These are phyloP conservation scores for Conger conger DNA, from an alignment of 2,113 vertebrate genomes.

Conservation along the genomic window DNA sequence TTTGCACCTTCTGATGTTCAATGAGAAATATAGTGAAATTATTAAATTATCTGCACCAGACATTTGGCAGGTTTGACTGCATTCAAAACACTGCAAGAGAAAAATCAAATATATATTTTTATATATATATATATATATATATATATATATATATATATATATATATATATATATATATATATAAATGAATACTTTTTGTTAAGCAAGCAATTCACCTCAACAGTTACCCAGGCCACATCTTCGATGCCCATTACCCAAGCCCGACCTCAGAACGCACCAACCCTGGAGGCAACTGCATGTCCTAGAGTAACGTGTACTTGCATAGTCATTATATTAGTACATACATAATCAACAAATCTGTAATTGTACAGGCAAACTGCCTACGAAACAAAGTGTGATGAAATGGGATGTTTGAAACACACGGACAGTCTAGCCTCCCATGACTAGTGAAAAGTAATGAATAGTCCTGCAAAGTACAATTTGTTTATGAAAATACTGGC, in stretches of 20 bases:
- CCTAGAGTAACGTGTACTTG: background rate
- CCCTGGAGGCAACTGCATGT: background rate
- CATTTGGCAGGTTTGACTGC: background rate
- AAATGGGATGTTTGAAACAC: conserved; percentile 6
- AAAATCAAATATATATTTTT: no score
- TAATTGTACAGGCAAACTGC: background rate
- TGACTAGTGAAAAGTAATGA: background rate
- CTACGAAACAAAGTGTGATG: background rate
- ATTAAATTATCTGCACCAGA: background rate
- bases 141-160: no score
- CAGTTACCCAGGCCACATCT: background rate
- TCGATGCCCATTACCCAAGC: background rate
- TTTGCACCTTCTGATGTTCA: background rate
- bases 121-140: no score
- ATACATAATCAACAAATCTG: background rate
- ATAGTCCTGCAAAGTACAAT: background rate
- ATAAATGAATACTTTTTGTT: background rate
- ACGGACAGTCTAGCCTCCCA: background rate
- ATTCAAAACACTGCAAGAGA: background rate
- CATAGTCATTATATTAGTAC: background rate
- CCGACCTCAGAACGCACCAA: background rate
- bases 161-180: no score
- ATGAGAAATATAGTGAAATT: background rate
- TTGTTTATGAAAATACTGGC: background rate
- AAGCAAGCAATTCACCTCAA: background rate